Base-by-base conservation (phyloP, 2,888 invertebrate genomes). In the Idaea straminata region DNA sequence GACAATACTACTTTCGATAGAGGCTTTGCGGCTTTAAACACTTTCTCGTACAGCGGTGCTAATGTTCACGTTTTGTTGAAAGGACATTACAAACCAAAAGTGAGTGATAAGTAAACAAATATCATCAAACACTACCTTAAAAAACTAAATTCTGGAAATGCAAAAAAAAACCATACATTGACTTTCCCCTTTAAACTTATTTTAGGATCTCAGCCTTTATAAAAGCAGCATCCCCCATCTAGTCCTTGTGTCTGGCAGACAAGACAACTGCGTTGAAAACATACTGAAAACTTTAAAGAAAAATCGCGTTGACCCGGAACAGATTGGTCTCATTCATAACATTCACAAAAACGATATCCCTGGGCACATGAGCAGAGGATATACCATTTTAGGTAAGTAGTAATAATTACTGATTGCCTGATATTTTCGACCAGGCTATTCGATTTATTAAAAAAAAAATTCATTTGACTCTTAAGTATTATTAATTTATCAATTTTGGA, bases 301-400 rank as follows among this genome's bases (percentile, higher is more conserved):
- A 2, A 72, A 75, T 0, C 80, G 86, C 0, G 74, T 90, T 3
- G 93, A 93, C 73, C 84, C 88, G 0, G 94, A 94, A 70, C 89
- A 90, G 69, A 82, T 90, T 13, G 86, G 83, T 13, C 79, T 94
- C 1, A 78, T 93, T 5, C 91, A 93, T 67, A 86, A 86, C 63
- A 83, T 93, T 7, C 91, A 92, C 70, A 78, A 86, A 2, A 85
- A 79, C 66, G 86, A 89, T 5, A 92, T 94, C 62, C 79, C 87
- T 65, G 93, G 94, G 0, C 95, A 95, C 80, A 92, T 95, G 38
- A 95, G 94, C 80, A 87, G 96, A 74, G 96, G 96, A 3, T 95
- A 92, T 77, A 86, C 93, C n/a, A 79, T 96, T 59, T 75, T 90
- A 15, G 80, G 85, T 84, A 75, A 58, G 58, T 58, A 4, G 5